A percentile compares a stretch with the other conserved stretches of the same genome.
phyloP scores from a whole-genome alignment of 64 coral and sea anemone genomes.

The Stylophora pistillata region DNA sequence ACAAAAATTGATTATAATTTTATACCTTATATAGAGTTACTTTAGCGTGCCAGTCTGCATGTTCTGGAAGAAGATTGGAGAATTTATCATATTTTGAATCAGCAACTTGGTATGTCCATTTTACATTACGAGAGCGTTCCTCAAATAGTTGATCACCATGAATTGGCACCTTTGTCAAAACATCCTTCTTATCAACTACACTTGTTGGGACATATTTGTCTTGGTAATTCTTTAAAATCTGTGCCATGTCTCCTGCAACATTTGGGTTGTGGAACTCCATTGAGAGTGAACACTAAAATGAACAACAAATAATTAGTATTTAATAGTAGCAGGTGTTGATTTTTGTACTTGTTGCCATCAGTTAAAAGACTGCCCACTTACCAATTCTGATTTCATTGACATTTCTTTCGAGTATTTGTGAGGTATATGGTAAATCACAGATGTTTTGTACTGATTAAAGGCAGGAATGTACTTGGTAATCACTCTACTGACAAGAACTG shows the following conservation, averaged over 20 bases:
- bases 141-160: conserved; percentile 64
- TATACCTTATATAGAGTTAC: conserved; percentile 51
- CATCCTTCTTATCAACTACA: not conserved
- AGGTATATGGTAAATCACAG: conserved; percentile 51
- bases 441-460: conserved; percentile 3
- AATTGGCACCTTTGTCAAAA: conserved; percentile 27
- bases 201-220: conserved; percentile 42
- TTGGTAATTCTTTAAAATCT: conserved; percentile 35
- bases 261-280: conserved; percentile 53
- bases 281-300: conserved; percentile 34
- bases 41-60: conserved; percentile 57
- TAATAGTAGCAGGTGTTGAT: too few relatives aligned
- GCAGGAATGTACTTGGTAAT: conserved; percentile 23
- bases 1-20: not conserved
- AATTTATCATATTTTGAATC: conserved; percentile 27
- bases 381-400: not conserved
- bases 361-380: not conserved
- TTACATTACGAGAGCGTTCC: conserved; percentile 47
- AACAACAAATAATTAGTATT: not conserved
- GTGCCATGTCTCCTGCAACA: conserved; percentile 36
- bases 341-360: not conserved
- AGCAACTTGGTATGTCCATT: conserved; percentile 46
- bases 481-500: conserved; percentile 54
- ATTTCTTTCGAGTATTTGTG: conserved; percentile 60
- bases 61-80: conserved; percentile 45